Evolutionary conservation across 2,113 vertebrate species (phyloP).

Genomic region (Callipepla squamata): DNA sequence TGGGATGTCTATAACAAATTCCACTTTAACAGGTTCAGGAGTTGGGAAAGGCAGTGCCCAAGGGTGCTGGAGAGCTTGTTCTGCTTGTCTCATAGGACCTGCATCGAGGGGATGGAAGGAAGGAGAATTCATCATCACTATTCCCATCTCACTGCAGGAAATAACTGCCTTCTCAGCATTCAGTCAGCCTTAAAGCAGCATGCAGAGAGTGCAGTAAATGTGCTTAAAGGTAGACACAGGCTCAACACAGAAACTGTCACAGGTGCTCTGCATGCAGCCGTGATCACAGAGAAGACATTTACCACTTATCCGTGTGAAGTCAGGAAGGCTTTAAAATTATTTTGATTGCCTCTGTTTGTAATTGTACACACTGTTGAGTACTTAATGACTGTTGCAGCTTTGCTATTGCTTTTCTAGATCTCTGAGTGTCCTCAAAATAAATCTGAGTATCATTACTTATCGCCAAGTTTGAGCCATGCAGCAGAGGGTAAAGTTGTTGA

Average conservation of each 20-base stretch:
- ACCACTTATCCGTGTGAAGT: slow-evolving; percentile 1
- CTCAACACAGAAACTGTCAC: not conserved
- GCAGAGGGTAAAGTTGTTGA: slow-evolving; percentile 56
- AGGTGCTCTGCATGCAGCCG: not conserved
- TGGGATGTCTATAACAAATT: not conserved
- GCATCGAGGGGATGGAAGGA: not conserved
- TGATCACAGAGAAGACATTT: not conserved
- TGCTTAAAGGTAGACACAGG: not conserved
- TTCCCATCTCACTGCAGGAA: slow-evolving; percentile 34
- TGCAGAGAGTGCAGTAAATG: not conserved
- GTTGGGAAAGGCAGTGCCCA: not conserved
- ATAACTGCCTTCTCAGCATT: not conserved
- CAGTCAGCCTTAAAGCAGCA: not conserved
- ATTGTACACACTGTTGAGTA: not conserved
- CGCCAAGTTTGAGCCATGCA: slow-evolving; percentile 68
- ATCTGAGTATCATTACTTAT: slow-evolving; percentile 72
- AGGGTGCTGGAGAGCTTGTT: not conserved
- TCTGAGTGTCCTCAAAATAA: slow-evolving; percentile 49
- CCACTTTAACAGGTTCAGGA: not conserved
- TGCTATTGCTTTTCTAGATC: slow-evolving; percentile 61
- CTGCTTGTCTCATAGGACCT: not conserved
- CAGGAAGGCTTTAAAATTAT: slow-evolving; percentile 4
- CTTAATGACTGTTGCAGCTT: slow-evolving; percentile 15
- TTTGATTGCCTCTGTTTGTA: slow-evolving; percentile 21
- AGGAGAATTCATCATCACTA: not conserved